Evolutionary conservation across 2,888 invertebrate genomes (phyloP), one percentile per base, ranked within the genome.

Genomic region (Antheraea assamensis): DNA sequence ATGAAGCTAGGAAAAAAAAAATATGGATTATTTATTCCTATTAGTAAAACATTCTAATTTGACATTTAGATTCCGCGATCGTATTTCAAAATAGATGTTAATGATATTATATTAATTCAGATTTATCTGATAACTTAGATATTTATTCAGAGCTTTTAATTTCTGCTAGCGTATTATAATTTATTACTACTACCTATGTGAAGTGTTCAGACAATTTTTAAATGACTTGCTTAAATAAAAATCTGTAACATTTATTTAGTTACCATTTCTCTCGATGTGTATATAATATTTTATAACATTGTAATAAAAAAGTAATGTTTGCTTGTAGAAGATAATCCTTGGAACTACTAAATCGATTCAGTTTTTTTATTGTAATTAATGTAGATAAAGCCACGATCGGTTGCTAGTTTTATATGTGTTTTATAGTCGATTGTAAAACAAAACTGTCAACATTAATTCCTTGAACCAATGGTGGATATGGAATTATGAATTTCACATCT

Each of bases 41-140:
- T 64, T 64, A 64, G 30, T 17, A 30, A 21, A 42, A 64, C 17
- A 64, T 64, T 64, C 27, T 30, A 64, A 64, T 64, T 64, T 30
- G 61, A 64, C 61, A 64, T 64, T 64, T 64, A 64, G 30, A 30
- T 64, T 64, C n/a, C 17, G 61, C 17, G 61, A 64, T 30, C 61
- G 30, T 30, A 64, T 64, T 64, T 64, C 61, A 30, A 64, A n/a
- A 30, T 30, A 15, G 61, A 64, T 17, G 17, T 30, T 64, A 58
- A 58, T 64, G 15, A 64, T 17, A 30, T 64, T 64, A 64, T 64
- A 27, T 64, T 30, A 64, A 64, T 64, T 27, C 17, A 64, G 61
- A 17, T 64, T 27, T 64, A 64, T 64, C 27, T 64, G 61, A 58
- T 58, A 58, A 58, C 24, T 24, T 24, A 58, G 2, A 24, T 58